These are phyloP conservation scores for Balanococcus diminutus DNA, from an alignment of 2,888 invertebrate species.

Conservation along the genomic window DNA sequence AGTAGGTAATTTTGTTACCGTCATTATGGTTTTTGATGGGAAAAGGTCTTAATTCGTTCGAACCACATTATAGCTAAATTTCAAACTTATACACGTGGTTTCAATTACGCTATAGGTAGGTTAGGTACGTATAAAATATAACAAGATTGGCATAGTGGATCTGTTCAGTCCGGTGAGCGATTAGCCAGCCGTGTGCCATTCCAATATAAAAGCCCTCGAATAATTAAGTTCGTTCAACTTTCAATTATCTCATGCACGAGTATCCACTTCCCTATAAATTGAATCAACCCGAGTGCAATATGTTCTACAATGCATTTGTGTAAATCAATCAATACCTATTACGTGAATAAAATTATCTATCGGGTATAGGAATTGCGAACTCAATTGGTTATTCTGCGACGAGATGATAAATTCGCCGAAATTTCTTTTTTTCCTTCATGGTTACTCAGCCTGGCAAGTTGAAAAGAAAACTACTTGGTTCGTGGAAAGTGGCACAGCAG, in stretches of 20 bases:
- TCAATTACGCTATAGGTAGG: neutral
- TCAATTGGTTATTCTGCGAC: neutral
- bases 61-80: neutral
- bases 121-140: neutral
- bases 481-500: neutral
- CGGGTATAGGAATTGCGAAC: neutral
- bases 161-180: neutral
- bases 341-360: neutral
- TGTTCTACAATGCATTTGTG: neutral
- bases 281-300: neutral
- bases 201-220: neutral
- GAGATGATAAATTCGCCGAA: neutral
- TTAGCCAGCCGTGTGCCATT: neutral
- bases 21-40: neutral
- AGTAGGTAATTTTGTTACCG: neutral
- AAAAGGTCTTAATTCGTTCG: neutral
- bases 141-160: neutral
- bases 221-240: neutral
- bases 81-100: neutral
- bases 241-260: too few relatives aligned
- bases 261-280: too few relatives aligned
- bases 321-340: neutral
- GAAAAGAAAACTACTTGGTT: neutral
- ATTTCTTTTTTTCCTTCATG: neutral
- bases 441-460: neutral